These are phyloP conservation scores for Gastrophryne carolinensis DNA, from an alignment of 2,797 vertebrate genomes.

Conservation along the genomic window DNA sequence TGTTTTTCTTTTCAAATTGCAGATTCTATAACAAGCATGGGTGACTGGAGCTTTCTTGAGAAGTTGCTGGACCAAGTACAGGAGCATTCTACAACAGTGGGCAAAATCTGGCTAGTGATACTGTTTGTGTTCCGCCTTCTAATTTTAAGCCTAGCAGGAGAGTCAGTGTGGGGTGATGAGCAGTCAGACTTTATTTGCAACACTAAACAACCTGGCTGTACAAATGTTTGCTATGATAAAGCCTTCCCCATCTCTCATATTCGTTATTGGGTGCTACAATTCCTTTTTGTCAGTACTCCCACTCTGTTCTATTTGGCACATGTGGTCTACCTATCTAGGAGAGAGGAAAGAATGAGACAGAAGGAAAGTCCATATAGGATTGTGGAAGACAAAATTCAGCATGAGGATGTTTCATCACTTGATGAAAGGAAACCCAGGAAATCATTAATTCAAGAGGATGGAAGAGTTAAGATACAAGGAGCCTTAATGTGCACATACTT, in stretches of 20 bases:
- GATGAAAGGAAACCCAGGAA: slow-evolving; percentile 74
- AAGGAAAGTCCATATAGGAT: slow-evolving; percentile 70
- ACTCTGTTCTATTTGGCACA: slow-evolving; percentile 73
- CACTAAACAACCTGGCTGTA: slow-evolving; percentile 88
- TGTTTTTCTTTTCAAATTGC: not conserved
- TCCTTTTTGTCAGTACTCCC: slow-evolving; percentile 81
- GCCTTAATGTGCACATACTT: slow-evolving; percentile 84
- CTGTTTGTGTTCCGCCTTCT: slow-evolving; percentile 95
- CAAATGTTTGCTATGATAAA: slow-evolving; percentile 89
- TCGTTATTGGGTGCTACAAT: slow-evolving; percentile 92
- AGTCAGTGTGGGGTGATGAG: slow-evolving; percentile 93
- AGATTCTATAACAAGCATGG: slow-evolving; percentile 71
- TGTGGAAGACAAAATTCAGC: slow-evolving; percentile 61
- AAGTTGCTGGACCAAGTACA: slow-evolving; percentile 92
- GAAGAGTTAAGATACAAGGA: slow-evolving; percentile 82
- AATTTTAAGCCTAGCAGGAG: slow-evolving; percentile 81
- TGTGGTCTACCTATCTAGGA: slow-evolving; percentile 76
- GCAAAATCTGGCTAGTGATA: slow-evolving; percentile 93
- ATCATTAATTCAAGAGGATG: slow-evolving; percentile 73
- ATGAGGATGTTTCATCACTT: slow-evolving; percentile 57
- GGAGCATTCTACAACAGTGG: slow-evolving; percentile 87
- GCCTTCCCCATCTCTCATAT: slow-evolving; percentile 95
- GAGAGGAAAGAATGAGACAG: slow-evolving; percentile 82
- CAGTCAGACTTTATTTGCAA: slow-evolving; percentile 93
- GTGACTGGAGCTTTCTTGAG: slow-evolving; percentile 89